phyloP scores from a whole-genome alignment of 2,797 vertebrate genomes.

The Vultur gryphus region DNA sequence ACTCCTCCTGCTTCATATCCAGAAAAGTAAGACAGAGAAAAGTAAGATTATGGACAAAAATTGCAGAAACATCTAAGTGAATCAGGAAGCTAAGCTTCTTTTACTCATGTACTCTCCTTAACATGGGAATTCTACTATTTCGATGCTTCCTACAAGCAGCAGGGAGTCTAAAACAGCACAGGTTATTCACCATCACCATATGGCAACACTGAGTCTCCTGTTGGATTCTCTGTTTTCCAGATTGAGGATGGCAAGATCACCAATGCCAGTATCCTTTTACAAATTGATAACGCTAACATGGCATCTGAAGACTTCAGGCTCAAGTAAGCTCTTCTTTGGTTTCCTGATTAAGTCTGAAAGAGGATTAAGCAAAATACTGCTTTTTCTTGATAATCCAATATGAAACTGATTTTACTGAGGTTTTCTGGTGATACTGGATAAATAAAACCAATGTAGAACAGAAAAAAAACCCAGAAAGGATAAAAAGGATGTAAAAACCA shows the following conservation, averaged over 20 bases:
- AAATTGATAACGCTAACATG: constrained; percentile 78
- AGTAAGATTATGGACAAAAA: background rate
- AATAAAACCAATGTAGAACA: background rate
- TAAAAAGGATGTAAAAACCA: constrained; percentile 26
- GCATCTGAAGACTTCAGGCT: constrained; percentile 78
- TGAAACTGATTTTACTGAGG: background rate
- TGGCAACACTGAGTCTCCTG: background rate
- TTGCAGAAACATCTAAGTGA: background rate
- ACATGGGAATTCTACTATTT: background rate
- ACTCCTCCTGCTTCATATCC: background rate
- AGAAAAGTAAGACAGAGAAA: background rate
- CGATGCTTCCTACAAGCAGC: background rate
- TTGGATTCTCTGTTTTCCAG: constrained; percentile 63
- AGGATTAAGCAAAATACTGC: background rate
- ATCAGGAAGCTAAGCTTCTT: background rate
- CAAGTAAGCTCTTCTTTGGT: constrained; percentile 70
- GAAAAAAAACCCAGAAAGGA: background rate
- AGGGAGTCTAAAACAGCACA: background rate
- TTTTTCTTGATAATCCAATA: background rate
- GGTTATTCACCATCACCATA: background rate
- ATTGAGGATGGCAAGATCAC: constrained; percentile 71
- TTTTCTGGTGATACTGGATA: background rate
- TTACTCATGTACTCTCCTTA: background rate
- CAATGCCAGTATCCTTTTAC: constrained; percentile 73
- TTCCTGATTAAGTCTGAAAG: background rate